Conservation (phyloP, 2,113 vertebrate genomes). For the Amphilophus citrinellus region DNA sequence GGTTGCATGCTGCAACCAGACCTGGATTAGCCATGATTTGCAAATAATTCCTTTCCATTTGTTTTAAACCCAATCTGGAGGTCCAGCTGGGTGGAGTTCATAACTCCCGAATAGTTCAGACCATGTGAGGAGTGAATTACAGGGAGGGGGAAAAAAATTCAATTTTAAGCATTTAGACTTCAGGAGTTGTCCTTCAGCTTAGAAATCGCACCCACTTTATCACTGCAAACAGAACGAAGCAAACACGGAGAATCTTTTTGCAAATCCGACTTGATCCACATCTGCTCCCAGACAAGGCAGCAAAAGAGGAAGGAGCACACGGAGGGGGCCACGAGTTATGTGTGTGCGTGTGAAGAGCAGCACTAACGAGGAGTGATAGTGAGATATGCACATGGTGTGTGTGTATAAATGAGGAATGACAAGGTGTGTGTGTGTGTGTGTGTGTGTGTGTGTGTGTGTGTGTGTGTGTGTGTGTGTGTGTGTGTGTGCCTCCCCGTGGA, state of each 20-base stretch:
- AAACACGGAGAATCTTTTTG: slow-evolving; percentile 38
- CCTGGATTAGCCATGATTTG: slow-evolving; percentile 25
- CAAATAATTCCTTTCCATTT: slow-evolving; percentile 36
- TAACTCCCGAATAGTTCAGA: neutral
- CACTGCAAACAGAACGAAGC: neutral
- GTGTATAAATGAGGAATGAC: slow-evolving; percentile 55
- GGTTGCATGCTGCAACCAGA: neutral
- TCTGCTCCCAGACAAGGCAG: slow-evolving; percentile 48
- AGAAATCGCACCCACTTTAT: slow-evolving; percentile 21
- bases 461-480: slow-evolving; percentile 32
- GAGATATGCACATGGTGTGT: slow-evolving; percentile 37
- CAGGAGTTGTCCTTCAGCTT: neutral
- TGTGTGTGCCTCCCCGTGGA: neutral
- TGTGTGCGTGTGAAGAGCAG: slow-evolving; percentile 48
- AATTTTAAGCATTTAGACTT: slow-evolving; percentile 23
- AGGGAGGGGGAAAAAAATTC: neutral
- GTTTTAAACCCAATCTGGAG: slow-evolving; percentile 40
- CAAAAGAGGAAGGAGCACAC: slow-evolving; percentile 11
- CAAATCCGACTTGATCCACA: slow-evolving; percentile 66
- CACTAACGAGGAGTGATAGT: slow-evolving; percentile 54
- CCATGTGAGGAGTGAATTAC: neutral
- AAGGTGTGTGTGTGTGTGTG: slow-evolving; percentile 34
- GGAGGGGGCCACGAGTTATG: neutral
- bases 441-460: neutral
- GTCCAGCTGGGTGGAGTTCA: slow-evolving; percentile 30